Conservation (phyloP, 2,113 vertebrate species). For the Vulpes lagopus region DNA sequence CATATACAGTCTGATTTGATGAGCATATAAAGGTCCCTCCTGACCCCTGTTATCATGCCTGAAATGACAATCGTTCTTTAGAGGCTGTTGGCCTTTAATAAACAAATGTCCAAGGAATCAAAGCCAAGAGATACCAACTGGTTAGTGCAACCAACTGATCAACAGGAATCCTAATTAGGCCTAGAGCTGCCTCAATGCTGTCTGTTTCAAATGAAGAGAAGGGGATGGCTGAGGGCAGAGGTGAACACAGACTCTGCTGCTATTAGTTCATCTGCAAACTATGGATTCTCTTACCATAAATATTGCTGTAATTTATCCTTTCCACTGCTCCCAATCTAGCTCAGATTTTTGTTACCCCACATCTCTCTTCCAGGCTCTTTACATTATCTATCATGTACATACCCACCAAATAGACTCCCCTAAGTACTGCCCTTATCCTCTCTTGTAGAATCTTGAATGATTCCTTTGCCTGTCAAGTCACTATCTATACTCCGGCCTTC, state of each 20-base stretch:
- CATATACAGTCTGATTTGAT: not conserved
- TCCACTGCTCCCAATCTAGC: not conserved
- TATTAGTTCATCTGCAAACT: not conserved
- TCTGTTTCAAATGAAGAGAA: not conserved
- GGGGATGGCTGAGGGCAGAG: not conserved
- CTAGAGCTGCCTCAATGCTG: not conserved
- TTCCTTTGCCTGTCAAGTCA: not conserved
- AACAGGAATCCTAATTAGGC: not conserved
- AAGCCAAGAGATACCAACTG: slow-evolving; percentile 24
- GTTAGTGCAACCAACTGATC: not conserved
- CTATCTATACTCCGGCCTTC: not conserved
- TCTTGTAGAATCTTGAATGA: not conserved
- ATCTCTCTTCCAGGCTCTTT: not conserved
- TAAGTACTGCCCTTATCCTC: not conserved
- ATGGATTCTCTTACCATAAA: not conserved
- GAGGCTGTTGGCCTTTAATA: not conserved
- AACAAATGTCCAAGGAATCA: slow-evolving; percentile 22
- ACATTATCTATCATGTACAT: not conserved
- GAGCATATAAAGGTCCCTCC: not conserved
- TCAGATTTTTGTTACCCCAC: not conserved
- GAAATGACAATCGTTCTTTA: not conserved
- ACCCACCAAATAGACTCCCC: not conserved
- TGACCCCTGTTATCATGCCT: not conserved
- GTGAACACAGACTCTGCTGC: not conserved
- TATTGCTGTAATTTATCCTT: not conserved